These are phyloP conservation scores for Canis aureus DNA, from an alignment of 2,113 vertebrate genomes.

Conservation along the genomic window DNA sequence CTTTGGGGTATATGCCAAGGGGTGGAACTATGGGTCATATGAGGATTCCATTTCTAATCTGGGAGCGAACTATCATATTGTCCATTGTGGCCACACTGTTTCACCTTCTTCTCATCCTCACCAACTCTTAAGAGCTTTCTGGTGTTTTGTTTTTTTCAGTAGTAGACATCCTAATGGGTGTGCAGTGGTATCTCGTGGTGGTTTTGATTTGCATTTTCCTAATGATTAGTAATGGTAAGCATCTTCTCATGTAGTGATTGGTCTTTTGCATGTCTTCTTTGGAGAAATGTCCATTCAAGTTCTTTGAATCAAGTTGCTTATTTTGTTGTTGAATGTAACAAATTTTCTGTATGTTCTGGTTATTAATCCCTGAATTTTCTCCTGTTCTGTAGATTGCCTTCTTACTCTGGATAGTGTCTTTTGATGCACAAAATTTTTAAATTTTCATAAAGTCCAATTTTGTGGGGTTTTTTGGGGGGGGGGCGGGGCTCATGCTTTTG, in stretches of 20 bases:
- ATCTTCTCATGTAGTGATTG: neutral
- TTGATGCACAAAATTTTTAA: neutral
- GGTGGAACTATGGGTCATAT: neutral
- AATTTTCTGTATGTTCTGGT: neutral
- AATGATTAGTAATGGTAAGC: neutral
- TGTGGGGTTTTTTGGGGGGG: neutral
- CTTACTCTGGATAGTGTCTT: neutral
- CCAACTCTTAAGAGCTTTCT: neutral
- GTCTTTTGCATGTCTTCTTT: neutral
- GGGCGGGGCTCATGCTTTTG: neutral
- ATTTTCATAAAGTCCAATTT: neutral
- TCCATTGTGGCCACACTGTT: neutral
- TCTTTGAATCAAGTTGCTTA: neutral
- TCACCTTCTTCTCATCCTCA: neutral
- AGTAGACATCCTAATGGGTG: neutral
- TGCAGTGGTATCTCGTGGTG: neutral
- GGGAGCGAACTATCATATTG: neutral
- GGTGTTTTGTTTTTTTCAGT: neutral
- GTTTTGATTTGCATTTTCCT: neutral
- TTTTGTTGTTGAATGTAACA: neutral
- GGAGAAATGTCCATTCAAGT: neutral
- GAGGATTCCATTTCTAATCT: neutral
- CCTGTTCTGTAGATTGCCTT: neutral
- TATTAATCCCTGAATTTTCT: neutral
- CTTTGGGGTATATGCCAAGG: neutral